Evolutionary conservation across 2,113 vertebrate species (phyloP).

Genomic region (Eretmochelys imbricata): DNA sequence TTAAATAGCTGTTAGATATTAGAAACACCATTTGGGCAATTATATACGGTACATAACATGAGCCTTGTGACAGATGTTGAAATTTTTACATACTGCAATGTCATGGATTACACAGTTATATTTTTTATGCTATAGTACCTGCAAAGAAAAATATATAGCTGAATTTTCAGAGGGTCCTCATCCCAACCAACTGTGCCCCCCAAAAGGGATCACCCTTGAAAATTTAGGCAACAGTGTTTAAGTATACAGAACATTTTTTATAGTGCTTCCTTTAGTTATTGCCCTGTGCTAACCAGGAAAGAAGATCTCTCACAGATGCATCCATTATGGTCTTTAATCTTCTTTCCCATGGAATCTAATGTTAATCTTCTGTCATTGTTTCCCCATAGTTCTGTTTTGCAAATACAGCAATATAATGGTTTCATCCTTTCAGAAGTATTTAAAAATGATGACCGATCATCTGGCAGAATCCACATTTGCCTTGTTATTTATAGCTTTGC

Average conservation of each 20-base stretch:
- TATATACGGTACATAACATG: slow-evolving; percentile 30
- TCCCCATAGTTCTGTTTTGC: not conserved
- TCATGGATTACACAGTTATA: not conserved
- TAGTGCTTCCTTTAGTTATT: not conserved
- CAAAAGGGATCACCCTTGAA: not conserved
- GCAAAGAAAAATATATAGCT: slow-evolving; percentile 8
- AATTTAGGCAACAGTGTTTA: not conserved
- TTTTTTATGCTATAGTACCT: not conserved
- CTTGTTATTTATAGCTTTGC: not conserved
- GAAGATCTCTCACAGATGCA: slow-evolving; percentile 5
- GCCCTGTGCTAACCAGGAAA: not conserved
- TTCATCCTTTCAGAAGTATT: not conserved
- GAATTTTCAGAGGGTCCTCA: not conserved
- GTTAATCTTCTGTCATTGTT: not conserved
- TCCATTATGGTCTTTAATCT: not conserved
- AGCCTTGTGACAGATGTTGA: not conserved
- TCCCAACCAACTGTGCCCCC: not conserved
- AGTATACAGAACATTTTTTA: not conserved
- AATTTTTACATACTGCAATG: not conserved
- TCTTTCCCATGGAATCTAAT: not conserved
- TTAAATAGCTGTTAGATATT: slow-evolving; percentile 40
- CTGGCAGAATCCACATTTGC: not conserved
- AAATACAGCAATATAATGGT: not conserved
- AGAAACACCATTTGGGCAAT: slow-evolving; percentile 39
- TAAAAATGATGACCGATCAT: not conserved